A percentile compares a stretch with the other conserved stretches of the same genome.
Conservation (phyloP, 2,888 invertebrate species). For the Alviniconcha strummeri region DNA sequence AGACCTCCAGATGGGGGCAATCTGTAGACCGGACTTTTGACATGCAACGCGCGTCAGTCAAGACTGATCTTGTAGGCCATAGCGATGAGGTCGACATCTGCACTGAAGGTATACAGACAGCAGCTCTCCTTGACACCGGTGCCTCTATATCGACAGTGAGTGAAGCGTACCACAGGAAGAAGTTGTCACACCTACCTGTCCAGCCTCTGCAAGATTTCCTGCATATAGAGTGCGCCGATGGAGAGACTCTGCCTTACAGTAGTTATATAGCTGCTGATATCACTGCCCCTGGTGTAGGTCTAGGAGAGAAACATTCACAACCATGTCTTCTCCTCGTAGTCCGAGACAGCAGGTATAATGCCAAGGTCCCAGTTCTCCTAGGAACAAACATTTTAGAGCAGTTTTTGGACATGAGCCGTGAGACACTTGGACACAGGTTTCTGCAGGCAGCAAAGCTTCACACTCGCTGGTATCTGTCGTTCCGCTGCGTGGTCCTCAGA, state of each 20-base stretch:
- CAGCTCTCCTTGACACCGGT: slow-evolving; percentile 20
- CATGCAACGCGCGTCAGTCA: too few species aligned
- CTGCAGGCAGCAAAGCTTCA: slow-evolving; percentile 20
- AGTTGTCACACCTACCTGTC: slow-evolving; percentile 8
- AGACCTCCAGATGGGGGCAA: neutral
- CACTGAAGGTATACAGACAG: too few species aligned
- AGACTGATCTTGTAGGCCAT: too few species aligned
- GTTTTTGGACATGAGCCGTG: neutral
- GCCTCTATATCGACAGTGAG: slow-evolving; percentile 15
- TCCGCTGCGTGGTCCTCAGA: slow-evolving; percentile 4
- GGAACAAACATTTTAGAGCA: slow-evolving; percentile 18
- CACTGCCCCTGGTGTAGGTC: neutral
- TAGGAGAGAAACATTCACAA: neutral
- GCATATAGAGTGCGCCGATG: slow-evolving; percentile 13
- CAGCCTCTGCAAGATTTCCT: slow-evolving; percentile 8
- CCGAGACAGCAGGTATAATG: slow-evolving; percentile 12
- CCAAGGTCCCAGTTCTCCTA: slow-evolving; percentile 19
- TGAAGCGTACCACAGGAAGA: neutral
- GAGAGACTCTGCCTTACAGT: slow-evolving; percentile 6
- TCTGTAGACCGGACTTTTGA: too few species aligned
- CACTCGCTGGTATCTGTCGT: slow-evolving; percentile 20
- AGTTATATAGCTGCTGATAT: slow-evolving; percentile 18
- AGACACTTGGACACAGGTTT: neutral
- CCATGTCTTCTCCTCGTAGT: slow-evolving; percentile 12
- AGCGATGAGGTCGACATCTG: too few species aligned